These are phyloP conservation scores for Cordilura impudica DNA, from an alignment of 2,888 invertebrate species.

Conservation along the genomic window DNA sequence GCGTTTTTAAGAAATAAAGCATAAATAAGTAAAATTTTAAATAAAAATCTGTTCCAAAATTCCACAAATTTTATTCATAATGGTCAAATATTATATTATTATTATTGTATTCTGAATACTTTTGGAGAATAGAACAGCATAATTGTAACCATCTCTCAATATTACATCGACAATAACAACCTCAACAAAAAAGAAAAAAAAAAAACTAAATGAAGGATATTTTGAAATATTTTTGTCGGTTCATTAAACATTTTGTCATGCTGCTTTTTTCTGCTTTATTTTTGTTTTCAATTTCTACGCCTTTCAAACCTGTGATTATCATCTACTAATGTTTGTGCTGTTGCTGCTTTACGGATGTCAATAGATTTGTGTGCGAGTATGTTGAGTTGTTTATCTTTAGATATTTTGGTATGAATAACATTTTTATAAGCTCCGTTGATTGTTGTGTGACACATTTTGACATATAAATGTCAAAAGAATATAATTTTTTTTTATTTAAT, in stretches of 20 bases:
- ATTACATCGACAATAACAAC: constrained; percentile 4
- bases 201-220: constrained; percentile 38
- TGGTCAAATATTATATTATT: too few species aligned
- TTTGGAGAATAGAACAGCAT: too few species aligned
- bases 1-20: too few species aligned
- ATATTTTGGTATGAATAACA: constrained; percentile 37
- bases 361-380: constrained; percentile 33
- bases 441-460: constrained; percentile 51
- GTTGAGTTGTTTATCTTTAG: neutral
- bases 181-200: neutral
- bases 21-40: too few species aligned
- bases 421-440: constrained; percentile 41
- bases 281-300: constrained; percentile 14
- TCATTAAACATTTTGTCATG: constrained; percentile 57
- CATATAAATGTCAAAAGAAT: constrained; percentile 44
- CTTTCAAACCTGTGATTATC: constrained; percentile 49
- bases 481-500: neutral
- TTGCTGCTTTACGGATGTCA: constrained; percentile 27
- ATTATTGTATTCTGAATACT: too few species aligned
- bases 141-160: constrained; percentile 13
- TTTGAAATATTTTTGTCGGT: constrained; percentile 50
- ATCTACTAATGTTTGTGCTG: neutral
- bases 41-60: too few species aligned
- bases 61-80: too few species aligned
- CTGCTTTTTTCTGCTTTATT: constrained; percentile 23